A percentile compares a stretch with the other conserved stretches of the same genome.
Evolutionary conservation across 2,888 invertebrate genomes (phyloP).

Genomic region (Drosophila cognata): DNA sequence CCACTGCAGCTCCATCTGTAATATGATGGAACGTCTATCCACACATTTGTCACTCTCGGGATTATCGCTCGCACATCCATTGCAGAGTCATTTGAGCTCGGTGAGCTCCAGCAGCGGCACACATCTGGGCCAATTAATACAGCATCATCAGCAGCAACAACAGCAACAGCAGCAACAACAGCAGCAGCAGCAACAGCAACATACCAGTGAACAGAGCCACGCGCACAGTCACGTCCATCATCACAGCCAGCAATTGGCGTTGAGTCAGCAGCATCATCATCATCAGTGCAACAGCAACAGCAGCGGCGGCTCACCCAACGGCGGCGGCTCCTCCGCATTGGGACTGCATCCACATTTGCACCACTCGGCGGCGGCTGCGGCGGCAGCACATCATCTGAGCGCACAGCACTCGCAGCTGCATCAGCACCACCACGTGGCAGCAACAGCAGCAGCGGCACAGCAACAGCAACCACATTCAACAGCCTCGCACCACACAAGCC

Average conservation of each 20-base stretch:
- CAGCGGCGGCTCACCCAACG: slow-evolving; percentile 72
- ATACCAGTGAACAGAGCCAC: slow-evolving; percentile 66
- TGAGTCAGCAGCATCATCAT: slow-evolving; percentile 76
- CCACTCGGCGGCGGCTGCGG: slow-evolving; percentile 63
- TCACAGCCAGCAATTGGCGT: slow-evolving; percentile 81
- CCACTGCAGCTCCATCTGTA: slow-evolving; percentile 61
- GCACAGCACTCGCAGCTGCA: slow-evolving; percentile 66
- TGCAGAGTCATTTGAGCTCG: slow-evolving; percentile 83
- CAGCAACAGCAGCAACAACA: slow-evolving; percentile 75
- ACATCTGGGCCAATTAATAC: slow-evolving; percentile 71
- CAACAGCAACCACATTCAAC: slow-evolving; percentile 55
- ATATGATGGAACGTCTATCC: slow-evolving; percentile 86
- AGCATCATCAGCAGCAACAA: slow-evolving; percentile 70
- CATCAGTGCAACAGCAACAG: slow-evolving; percentile 74
- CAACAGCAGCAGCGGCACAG: slow-evolving; percentile 47
- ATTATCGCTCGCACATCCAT: slow-evolving; percentile 85
- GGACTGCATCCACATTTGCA: slow-evolving; percentile 61
- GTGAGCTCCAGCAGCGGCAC: slow-evolving; percentile 73
- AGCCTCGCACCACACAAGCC: slow-evolving; percentile 62
- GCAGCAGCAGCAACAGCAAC: slow-evolving; percentile 74
- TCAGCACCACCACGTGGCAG: slow-evolving; percentile 62
- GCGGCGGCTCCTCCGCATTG: slow-evolving; percentile 50
- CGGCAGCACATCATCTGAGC: slow-evolving; percentile 59
- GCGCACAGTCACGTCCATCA: slow-evolving; percentile 64
- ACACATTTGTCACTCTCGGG: slow-evolving; percentile 84